A percentile compares a stretch with the other conserved stretches of the same genome.
Conservation (phyloP, 2,888 invertebrate species). For the Anodontia alba region DNA sequence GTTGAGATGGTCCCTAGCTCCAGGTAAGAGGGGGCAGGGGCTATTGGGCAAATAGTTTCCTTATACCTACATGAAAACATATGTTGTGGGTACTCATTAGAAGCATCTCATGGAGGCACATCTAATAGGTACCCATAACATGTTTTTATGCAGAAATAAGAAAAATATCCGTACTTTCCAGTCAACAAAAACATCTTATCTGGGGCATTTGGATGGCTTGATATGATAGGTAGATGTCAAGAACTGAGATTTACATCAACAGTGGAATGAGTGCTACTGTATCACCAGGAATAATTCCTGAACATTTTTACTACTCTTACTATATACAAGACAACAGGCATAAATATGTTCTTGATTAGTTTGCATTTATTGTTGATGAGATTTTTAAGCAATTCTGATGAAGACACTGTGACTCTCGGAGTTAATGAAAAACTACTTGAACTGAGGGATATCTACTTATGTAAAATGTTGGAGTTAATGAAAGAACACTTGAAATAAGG, state of each 20-base stretch:
- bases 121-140: no score
- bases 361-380: not conserved
- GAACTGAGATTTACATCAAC: constrained; percentile 5
- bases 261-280: not conserved
- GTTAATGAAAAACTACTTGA: not conserved
- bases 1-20: no score
- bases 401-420: not conserved
- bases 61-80: no score
- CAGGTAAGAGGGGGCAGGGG: no score
- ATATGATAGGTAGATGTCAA: no score
- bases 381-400: not conserved
- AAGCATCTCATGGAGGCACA: no score
- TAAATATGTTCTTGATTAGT: constrained; percentile 8
- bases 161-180: no score
- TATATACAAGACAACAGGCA: not conserved
- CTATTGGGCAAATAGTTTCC: no score
- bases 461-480: not conserved
- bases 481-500: not conserved
- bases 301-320: not conserved
- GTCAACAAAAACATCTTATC: no score
- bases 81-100: no score
- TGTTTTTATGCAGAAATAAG: no score
- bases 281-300: not conserved
- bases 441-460: not conserved
- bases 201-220: no score